Evolutionary conservation across 1,140 invertebrate genomes (phyloP).

Genomic region (Pseudomyrmex concolor): DNA sequence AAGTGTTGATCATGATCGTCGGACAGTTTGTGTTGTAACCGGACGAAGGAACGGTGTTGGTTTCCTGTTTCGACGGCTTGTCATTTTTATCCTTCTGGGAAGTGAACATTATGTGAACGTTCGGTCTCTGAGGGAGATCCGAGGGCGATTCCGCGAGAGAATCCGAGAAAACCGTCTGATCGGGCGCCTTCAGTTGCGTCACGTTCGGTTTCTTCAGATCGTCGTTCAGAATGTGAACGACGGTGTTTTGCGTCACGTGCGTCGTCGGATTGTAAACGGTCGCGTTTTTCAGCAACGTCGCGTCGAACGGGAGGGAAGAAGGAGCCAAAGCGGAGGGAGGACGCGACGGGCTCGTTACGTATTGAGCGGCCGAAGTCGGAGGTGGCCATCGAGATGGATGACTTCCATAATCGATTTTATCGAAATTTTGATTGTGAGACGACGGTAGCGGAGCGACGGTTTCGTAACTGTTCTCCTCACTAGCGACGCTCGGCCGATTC

Average conservation of each 20-base stretch:
- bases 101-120: conserved; percentile 82
- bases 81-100: conserved; percentile 71
- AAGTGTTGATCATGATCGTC: conserved; percentile 82
- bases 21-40: conserved; percentile 75
- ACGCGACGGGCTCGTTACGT: not conserved
- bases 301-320: not conserved
- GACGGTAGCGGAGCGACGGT: not conserved
- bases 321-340: not conserved
- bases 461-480: conserved; percentile 5
- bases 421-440: conserved; percentile 1
- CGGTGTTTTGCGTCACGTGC: conserved; percentile 79
- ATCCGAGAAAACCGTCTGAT: not conserved
- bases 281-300: conserved; percentile 18
- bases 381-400: not conserved
- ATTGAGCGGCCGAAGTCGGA: not conserved
- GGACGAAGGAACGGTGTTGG: conserved; percentile 23
- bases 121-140: conserved; percentile 54
- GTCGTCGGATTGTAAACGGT: conserved; percentile 63
- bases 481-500: conserved; percentile 63
- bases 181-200: conserved; percentile 60
- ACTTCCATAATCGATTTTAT: not conserved
- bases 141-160: not conserved
- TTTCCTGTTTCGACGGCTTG: conserved; percentile 39
- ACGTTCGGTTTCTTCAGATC: conserved; percentile 71
- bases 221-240: conserved; percentile 80